phyloP scores from a whole-genome alignment of 2,113 vertebrate species.

The Otis tarda region DNA sequence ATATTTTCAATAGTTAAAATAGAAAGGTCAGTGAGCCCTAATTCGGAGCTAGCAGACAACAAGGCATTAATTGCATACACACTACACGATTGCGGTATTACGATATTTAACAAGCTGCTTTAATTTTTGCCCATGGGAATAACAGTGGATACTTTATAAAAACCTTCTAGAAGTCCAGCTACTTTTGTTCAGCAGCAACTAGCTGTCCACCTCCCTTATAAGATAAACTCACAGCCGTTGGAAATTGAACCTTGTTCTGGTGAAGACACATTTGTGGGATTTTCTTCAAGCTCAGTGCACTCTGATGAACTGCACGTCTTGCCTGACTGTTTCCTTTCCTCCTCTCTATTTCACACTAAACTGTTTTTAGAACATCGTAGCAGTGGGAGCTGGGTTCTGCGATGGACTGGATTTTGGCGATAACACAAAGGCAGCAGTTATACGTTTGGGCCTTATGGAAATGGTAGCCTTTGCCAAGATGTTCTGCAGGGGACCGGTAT shows the following conservation, averaged over 20 bases:
- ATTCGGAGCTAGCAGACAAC: background rate
- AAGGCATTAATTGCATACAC: background rate
- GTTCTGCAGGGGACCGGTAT: slow-evolving; percentile 79
- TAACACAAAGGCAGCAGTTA: slow-evolving; percentile 90
- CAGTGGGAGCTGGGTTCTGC: slow-evolving; percentile 86
- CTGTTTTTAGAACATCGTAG: slow-evolving; percentile 82
- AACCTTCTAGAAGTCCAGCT: background rate
- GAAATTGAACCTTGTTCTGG: background rate
- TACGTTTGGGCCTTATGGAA: slow-evolving; percentile 89
- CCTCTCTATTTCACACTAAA: background rate
- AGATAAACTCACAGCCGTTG: background rate
- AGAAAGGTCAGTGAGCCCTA: background rate
- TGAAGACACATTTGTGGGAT: background rate
- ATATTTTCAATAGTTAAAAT: background rate
- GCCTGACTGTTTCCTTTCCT: background rate
- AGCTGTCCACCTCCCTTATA: background rate
- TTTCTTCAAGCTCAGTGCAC: background rate
- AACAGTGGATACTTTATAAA: background rate
- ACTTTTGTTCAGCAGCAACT: background rate
- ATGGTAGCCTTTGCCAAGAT: slow-evolving; percentile 87
- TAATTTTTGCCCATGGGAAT: background rate
- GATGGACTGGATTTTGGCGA: slow-evolving; percentile 83
- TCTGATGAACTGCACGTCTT: accelerated
- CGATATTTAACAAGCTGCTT: background rate
- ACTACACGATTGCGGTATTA: accelerated